Percentiles rank a stretch among this genome's conserved stretches.
Evolutionary conservation across 2,797 vertebrate species (phyloP).

Genomic region (Sebastes steindachneri): DNA sequence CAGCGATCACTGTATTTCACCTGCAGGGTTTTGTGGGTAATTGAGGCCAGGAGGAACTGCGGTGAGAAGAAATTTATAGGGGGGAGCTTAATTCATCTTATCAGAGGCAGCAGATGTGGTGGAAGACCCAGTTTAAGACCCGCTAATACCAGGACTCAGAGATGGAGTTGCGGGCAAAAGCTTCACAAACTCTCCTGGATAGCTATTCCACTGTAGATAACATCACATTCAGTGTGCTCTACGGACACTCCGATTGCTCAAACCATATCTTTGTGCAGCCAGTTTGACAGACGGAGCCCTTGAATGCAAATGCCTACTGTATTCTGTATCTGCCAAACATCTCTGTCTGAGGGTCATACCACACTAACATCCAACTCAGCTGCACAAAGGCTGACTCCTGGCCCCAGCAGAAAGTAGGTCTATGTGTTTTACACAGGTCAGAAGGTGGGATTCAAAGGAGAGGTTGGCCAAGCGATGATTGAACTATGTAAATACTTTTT

Average conservation of each 20-base stretch:
- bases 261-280: not conserved
- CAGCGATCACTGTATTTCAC: slow-evolving; percentile 52
- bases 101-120: slow-evolving; percentile 61
- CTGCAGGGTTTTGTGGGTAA: slow-evolving; percentile 69
- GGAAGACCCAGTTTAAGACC: slow-evolving; percentile 40
- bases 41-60: slow-evolving; percentile 49
- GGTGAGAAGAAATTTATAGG: slow-evolving; percentile 37
- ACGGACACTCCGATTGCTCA: not conserved
- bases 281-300: not conserved
- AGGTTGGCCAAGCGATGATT: not conserved
- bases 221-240: slow-evolving; percentile 23
- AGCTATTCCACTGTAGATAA: slow-evolving; percentile 42
- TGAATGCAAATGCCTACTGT: slow-evolving; percentile 29
- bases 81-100: slow-evolving; percentile 59
- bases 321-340: slow-evolving; percentile 14
- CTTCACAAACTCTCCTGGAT: slow-evolving; percentile 44
- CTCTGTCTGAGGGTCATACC: not conserved
- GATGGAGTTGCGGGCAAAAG: slow-evolving; percentile 23
- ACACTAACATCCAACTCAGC: not conserved
- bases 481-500: not conserved
- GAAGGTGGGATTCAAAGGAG: not conserved
- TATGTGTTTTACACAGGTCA: slow-evolving; percentile 4
- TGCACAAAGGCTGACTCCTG: not conserved
- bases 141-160: slow-evolving; percentile 39
- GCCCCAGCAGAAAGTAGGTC: not conserved